These are phyloP conservation scores for Tillus elongatus DNA, from an alignment of 2,888 invertebrate species.

Conservation along the genomic window DNA sequence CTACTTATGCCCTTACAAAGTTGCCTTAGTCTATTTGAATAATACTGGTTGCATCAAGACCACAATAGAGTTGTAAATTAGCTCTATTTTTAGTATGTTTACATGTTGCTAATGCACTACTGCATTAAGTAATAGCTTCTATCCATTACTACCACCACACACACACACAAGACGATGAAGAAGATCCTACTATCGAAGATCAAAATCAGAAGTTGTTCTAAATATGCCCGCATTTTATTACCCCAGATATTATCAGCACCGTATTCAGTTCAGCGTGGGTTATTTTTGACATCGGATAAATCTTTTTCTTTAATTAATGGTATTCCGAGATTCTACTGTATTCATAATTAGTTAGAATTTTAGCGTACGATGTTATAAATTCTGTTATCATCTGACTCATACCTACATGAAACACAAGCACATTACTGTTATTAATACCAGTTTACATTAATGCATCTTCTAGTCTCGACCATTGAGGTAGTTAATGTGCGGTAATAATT, in stretches of 20 bases:
- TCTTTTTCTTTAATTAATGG: slow-evolving; percentile 41
- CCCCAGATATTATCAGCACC: slow-evolving; percentile 40
- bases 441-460: too few relatives aligned
- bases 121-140: slow-evolving; percentile 34
- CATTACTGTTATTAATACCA: too few relatives aligned
- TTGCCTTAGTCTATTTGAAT: too few relatives aligned
- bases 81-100: slow-evolving; percentile 31
- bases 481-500: too few relatives aligned
- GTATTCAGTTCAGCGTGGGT: slow-evolving; percentile 37
- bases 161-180: too few relatives aligned
- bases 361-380: too few relatives aligned
- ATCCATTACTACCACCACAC: slow-evolving; percentile 33
- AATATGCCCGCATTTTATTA: slow-evolving; percentile 42
- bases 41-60: too few relatives aligned
- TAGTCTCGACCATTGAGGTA: too few relatives aligned
- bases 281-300: slow-evolving; percentile 41
- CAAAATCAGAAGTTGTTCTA: slow-evolving; percentile 32
- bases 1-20: too few relatives aligned
- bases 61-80: too few relatives aligned
- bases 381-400: too few relatives aligned
- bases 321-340: slow-evolving; percentile 32
- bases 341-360: slow-evolving; percentile 30
- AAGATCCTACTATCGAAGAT: slow-evolving; percentile 24
- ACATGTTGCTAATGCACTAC: slow-evolving; percentile 26
- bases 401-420: too few relatives aligned